Base-by-base conservation (phyloP, 2,797 vertebrate species). In the Neostethus bicornis region DNA sequence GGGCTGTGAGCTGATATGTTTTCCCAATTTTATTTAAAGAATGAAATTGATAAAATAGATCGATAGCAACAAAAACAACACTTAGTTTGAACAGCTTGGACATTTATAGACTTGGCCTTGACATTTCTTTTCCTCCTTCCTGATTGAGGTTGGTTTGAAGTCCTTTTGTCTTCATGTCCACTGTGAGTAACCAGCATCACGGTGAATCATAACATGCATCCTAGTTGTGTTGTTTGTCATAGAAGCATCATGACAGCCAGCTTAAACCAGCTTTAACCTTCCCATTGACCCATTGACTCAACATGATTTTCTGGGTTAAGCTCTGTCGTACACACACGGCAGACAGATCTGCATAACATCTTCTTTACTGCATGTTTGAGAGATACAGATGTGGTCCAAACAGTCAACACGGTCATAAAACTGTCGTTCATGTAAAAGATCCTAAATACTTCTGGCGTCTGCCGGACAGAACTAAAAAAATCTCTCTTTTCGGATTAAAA, bases 231-330 rank as follows among this genome's bases (percentile, higher is more conserved):
- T 44, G 19, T 4, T 17, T 41, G 26, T 70, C 45, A 37, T 59
- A 4, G 58, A 52, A 61, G 50, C 28, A 57, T 51, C 28, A 46
- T 57, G 42, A 42, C 39, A 32, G 62, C 47, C 43, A 55, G 63
- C 41, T 76, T 70, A 61, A 55, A 39, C 43, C 65, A 28, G 45
- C 17, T 19, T 39, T 26, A 31, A 31, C 45, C 20, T 43, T 37
- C 5, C 17, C 49, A 37, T 73, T 57, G 69, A 77, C 68, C 75
- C 65, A 60, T 55, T 74, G 44, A 64, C 26, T 17, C 11, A 4
- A 11, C 52, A 68, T 47, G 24, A 34, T 51, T 50, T 63, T 74
- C 28, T 49, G 31, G 23, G 23, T 47, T 75, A 61, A 74, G 55
- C 75, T 66, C 25, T 16, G 20, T 55, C 38, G 20, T 34, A 24